phyloP scores from a whole-genome alignment of 1,140 invertebrate species.

The Trachymyrmex septentrionalis region DNA sequence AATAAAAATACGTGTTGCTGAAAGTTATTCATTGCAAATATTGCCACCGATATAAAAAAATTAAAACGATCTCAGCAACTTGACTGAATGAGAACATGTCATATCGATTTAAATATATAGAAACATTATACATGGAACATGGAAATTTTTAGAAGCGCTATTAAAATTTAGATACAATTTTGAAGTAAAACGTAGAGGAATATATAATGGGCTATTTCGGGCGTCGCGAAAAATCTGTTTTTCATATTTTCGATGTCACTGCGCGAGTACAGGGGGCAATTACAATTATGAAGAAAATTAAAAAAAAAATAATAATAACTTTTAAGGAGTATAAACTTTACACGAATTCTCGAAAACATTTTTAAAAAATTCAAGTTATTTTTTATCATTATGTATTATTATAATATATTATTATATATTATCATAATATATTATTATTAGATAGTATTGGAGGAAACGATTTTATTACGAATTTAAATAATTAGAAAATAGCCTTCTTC shows the following conservation, averaged over 20 bases:
- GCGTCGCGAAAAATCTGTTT: neutral
- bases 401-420: too few relatives aligned
- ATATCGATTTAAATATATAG: too few relatives aligned
- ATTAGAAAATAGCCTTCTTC: neutral
- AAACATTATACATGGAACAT: neutral
- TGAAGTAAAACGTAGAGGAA: neutral
- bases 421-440: neutral
- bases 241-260: conserved; percentile 29
- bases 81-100: neutral
- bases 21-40: neutral
- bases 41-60: neutral
- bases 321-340: conserved; percentile 26
- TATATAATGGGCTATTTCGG: neutral
- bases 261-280: neutral
- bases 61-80: neutral
- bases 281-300: conserved; percentile 54
- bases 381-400: neutral
- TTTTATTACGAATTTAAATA: conserved; percentile 7
- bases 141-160: neutral
- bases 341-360: neutral
- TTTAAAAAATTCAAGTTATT: neutral
- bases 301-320: conserved; percentile 37
- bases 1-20: neutral
- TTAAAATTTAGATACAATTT: neutral
- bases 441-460: neutral